Base-by-base conservation (phyloP, 2,113 vertebrate species). In the Rhadina sibilatrix region DNA sequence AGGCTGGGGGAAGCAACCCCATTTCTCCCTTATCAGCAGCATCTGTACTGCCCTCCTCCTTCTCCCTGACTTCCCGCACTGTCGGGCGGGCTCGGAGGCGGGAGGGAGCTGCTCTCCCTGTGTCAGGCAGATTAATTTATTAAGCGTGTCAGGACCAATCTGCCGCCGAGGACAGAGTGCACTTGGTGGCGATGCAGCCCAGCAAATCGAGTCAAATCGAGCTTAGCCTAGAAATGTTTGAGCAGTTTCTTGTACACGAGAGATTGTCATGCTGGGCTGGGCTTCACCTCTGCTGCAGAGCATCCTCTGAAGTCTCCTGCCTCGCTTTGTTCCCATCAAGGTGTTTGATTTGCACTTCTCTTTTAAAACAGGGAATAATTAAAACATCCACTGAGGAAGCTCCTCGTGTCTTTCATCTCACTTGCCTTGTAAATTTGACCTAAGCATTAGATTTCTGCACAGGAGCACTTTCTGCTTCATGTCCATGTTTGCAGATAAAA, bases 111-210 rank as follows among this genome's bases (percentile, higher is more conserved):
- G 33, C 66, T 21, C 79, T n/a, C n/a, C n/a, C n/a, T 83, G 69
- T 69, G 59, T 83, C 74, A 47, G 59, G 70, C 86, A 79, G 93
- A 94, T 93, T 76, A 85, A 96, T 97, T 96, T 74, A 96, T 97
- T 96, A 91, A 84, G 40, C 11, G 0, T 95, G 96, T 95, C 96
- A 96, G 74, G 60, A 47, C 66, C 89, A 84, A 80, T 94, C 93
- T 92, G 94, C 60, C 3, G 0, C 69, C 10, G 42, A 77, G 87
- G 75, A 92, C 56, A 44, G 92, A 89, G 92, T 21, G 75, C 68
- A 28, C 80, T 91, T 71, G 60, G 75, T 83, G 24, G 69, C 19
- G 4, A 38, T 6, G 5, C 89, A 90, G 60, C 85, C 92, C 72
- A 65, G 83, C 70, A 92, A 83, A 94, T 81, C 52, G 38, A 92